Conservation (phyloP, 2,113 vertebrate species). For the Oenanthe oenanthe region DNA sequence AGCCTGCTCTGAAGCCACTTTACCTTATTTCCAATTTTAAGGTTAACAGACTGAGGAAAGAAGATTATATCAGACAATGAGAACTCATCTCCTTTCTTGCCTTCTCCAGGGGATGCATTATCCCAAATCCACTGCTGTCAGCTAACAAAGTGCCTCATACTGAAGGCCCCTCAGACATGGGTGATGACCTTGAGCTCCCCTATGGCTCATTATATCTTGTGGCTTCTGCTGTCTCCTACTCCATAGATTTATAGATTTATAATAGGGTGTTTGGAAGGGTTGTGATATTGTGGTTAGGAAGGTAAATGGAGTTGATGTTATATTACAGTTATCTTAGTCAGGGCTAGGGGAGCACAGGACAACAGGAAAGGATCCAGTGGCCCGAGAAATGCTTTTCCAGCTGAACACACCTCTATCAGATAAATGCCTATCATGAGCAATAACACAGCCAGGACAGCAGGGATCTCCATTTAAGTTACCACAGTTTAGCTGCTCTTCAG, state of each 20-base stretch:
- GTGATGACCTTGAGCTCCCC: slow-evolving; percentile 39
- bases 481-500: not conserved
- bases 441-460: not conserved
- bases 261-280: not conserved
- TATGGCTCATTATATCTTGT: slow-evolving; percentile 23
- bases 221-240: not conserved
- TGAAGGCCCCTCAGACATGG: not conserved
- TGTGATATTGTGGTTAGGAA: slow-evolving; percentile 23
- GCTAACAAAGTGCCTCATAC: not conserved
- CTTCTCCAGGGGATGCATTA: slow-evolving; percentile 6
- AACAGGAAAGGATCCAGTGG: slow-evolving; percentile 15
- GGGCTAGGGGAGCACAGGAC: not conserved
- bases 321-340: slow-evolving; percentile 5
- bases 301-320: slow-evolving; percentile 21
- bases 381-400: slow-evolving; percentile 44
- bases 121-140: not conserved
- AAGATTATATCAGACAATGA: slow-evolving; percentile 8
- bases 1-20: not conserved
- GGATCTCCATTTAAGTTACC: not conserved
- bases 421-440: not conserved
- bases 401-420: slow-evolving; percentile 18
- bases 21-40: slow-evolving; percentile 23
- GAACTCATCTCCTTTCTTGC: not conserved
- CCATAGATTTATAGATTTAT: slow-evolving; percentile 31
- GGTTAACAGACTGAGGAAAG: slow-evolving; percentile 28